A percentile compares a stretch with the other conserved stretches of the same genome.
phyloP scores from a whole-genome alignment of 2,888 invertebrate species.

The Ornithoptera alexandrae region DNA sequence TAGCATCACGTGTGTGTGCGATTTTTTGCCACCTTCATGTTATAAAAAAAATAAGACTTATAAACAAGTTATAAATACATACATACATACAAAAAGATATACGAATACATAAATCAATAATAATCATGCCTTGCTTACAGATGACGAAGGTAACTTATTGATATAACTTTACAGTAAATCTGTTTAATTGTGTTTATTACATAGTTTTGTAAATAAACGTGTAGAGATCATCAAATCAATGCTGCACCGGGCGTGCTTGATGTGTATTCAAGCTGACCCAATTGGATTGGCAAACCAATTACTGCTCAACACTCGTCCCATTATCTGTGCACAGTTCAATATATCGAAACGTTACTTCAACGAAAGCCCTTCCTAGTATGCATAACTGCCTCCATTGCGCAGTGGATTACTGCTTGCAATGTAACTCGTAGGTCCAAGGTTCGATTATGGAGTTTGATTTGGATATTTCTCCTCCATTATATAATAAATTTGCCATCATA shows the following conservation, averaged over 20 bases:
- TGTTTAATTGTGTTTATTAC: neutral
- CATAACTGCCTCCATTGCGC: neutral
- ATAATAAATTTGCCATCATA: too few species aligned
- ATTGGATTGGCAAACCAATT: conserved; percentile 78
- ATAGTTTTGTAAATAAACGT: neutral
- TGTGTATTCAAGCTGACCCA: conserved; percentile 63
- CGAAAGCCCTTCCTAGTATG: conserved; percentile 17
- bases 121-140: too few species aligned
- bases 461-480: too few species aligned
- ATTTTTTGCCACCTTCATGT: too few species aligned
- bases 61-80: too few species aligned
- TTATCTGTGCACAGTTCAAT: conserved; percentile 50
- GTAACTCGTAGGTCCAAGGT: too few species aligned
- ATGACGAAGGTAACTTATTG: neutral
- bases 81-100: too few species aligned
- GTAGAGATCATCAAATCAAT: conserved; percentile 22
- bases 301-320: conserved; percentile 67
- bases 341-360: conserved; percentile 10
- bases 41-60: too few species aligned
- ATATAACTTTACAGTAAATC: neutral
- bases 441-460: too few species aligned
- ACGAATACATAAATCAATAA: too few species aligned
- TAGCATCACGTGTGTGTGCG: too few species aligned
- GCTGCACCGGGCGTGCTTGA: conserved; percentile 59
- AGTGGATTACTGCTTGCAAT: too few species aligned